A percentile compares a stretch with the other conserved stretches of the same genome.
These are phyloP conservation scores for Dendronephthya gigantea DNA, from an alignment of 64 coral and sea anemone species.

Conservation along the genomic window DNA sequence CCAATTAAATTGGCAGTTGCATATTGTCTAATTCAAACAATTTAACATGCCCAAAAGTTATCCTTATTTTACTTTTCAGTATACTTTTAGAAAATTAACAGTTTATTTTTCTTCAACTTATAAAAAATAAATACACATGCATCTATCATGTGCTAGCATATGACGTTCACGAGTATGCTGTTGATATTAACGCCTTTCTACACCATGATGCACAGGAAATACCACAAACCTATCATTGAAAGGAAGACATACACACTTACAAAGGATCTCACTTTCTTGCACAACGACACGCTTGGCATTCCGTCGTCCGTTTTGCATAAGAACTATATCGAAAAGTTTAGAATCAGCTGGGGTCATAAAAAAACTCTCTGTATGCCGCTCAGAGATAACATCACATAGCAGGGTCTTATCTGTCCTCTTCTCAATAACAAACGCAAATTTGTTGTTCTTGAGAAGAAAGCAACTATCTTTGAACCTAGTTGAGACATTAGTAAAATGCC, in stretches of 20 bases:
- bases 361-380: neutral
- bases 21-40: neutral
- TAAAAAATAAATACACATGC: neutral
- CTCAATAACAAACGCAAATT: slow-evolving; percentile 1
- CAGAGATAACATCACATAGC: neutral
- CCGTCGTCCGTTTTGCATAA: neutral
- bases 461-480: neutral
- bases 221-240: neutral
- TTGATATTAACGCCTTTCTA: neutral
- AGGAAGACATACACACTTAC: neutral
- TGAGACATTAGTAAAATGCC: neutral
- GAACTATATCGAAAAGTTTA: neutral
- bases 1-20: neutral
- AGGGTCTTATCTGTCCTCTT: neutral
- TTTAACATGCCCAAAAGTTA: neutral
- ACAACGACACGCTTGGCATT: neutral
- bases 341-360: neutral
- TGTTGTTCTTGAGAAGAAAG: neutral
- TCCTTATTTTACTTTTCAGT: neutral
- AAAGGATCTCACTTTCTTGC: neutral
- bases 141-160: neutral
- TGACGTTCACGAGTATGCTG: neutral
- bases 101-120: neutral
- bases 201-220: neutral
- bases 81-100: neutral